These are phyloP conservation scores for Leucopsar rothschildi DNA, from an alignment of 2,113 vertebrate species.

Conservation along the genomic window DNA sequence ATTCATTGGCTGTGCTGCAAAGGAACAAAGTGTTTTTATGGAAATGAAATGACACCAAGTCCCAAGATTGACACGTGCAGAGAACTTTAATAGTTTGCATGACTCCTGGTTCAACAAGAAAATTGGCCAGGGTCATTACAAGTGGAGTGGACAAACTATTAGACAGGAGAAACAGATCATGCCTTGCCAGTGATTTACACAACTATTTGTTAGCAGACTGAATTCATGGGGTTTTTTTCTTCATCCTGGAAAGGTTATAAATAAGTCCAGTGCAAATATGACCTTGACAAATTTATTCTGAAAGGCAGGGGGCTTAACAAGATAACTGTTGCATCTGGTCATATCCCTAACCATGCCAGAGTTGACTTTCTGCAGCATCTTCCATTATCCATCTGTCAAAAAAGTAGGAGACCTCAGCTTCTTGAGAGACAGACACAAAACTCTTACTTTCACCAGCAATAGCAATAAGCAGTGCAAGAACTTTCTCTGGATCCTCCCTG, in stretches of 20 bases:
- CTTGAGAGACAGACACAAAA: neutral
- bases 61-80: neutral
- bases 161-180: neutral
- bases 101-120: neutral
- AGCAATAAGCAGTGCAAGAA: neutral
- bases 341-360: neutral
- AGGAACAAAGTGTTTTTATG: neutral
- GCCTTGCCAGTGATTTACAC: neutral
- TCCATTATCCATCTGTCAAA: neutral
- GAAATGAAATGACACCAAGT: neutral
- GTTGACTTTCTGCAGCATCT: neutral
- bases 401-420: neutral
- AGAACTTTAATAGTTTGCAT: neutral
- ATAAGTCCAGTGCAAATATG: neutral
- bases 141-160: neutral
- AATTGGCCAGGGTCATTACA: neutral
- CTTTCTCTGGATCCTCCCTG: neutral
- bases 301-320: neutral
- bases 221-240: neutral
- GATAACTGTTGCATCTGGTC: neutral
- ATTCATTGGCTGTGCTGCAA: neutral
- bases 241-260: neutral
- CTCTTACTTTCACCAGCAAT: neutral
- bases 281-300: conserved; percentile 33
- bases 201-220: neutral